These are phyloP conservation scores for Carettochelys insculpta DNA, from an alignment of 2,113 vertebrate species.

Conservation along the genomic window DNA sequence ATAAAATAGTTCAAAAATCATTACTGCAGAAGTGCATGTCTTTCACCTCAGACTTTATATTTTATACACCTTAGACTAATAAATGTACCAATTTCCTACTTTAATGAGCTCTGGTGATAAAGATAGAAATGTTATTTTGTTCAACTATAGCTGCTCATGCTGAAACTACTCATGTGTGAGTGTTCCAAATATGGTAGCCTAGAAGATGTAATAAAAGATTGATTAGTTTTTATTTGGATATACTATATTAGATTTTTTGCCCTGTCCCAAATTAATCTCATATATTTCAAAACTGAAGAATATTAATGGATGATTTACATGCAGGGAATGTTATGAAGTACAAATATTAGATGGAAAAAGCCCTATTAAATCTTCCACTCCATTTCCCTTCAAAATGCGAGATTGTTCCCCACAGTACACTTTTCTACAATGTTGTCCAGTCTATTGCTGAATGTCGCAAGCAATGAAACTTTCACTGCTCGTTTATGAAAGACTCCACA, in stretches of 20 bases:
- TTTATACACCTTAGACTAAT: neutral
- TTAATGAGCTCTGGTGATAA: neutral
- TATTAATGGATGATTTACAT: neutral
- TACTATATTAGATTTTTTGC: neutral
- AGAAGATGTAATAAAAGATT: neutral
- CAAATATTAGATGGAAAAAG: neutral
- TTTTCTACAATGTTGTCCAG: neutral
- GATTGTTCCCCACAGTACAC: neutral
- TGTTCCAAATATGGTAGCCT: neutral
- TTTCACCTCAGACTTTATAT: constrained; percentile 25
- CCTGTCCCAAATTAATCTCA: neutral
- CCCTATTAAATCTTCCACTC: neutral
- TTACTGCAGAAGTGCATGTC: neutral
- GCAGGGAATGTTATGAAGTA: neutral
- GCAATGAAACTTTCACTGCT: neutral
- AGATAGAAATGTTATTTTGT: neutral
- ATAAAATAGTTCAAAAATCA: neutral
- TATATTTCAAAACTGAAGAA: neutral
- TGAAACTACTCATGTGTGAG: neutral
- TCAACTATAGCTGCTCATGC: neutral
- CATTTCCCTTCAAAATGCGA: neutral
- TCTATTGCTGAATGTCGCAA: neutral
- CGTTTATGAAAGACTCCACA: too few species aligned
- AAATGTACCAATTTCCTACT: neutral
- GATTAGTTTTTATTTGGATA: neutral